Evolutionary conservation across 2,113 vertebrate species (phyloP).

Genomic region (Lamprotornis superbus): DNA sequence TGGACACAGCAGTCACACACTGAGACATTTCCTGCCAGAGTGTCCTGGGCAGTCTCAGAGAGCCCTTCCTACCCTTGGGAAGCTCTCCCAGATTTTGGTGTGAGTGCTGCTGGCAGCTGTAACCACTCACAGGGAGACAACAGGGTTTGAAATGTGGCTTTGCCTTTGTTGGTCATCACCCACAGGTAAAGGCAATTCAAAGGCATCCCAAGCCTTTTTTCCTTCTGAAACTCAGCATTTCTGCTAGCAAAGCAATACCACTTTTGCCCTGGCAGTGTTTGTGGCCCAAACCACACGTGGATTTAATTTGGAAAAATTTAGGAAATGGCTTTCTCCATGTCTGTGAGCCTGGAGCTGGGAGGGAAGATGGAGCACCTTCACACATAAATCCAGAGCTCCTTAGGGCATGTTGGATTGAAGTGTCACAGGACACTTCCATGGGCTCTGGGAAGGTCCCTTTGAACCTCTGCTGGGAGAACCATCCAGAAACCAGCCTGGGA

Average conservation of each 20-base stretch:
- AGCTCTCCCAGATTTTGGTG: not conserved
- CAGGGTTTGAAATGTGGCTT: not conserved
- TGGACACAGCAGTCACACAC: not conserved
- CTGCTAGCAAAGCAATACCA: constrained; percentile 50
- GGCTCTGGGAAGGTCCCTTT: not conserved
- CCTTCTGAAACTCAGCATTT: constrained; percentile 52
- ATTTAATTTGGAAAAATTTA: not conserved
- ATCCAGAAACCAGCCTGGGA: not conserved
- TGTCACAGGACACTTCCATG: not conserved
- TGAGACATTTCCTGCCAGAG: not conserved
- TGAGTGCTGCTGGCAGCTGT: not conserved
- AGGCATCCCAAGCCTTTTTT: not conserved
- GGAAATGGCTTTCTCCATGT: constrained; percentile 69
- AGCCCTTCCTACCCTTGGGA: not conserved
- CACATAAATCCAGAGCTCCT: not conserved
- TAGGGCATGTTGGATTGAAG: fast-evolving
- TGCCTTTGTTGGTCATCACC: not conserved
- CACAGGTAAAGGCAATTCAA: not conserved
- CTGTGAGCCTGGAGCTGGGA: not conserved
- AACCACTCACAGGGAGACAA: not conserved
- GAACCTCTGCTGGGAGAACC: not conserved
- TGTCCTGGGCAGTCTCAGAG: not conserved
- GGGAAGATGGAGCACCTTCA: not conserved
- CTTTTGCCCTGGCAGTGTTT: constrained; percentile 70
- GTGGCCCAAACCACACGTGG: constrained; percentile 69